Percentiles rank a stretch among this genome's conserved stretches.
phyloP scores from a whole-genome alignment of 1,140 invertebrate genomes.

The Elymnias hypermnestra region DNA sequence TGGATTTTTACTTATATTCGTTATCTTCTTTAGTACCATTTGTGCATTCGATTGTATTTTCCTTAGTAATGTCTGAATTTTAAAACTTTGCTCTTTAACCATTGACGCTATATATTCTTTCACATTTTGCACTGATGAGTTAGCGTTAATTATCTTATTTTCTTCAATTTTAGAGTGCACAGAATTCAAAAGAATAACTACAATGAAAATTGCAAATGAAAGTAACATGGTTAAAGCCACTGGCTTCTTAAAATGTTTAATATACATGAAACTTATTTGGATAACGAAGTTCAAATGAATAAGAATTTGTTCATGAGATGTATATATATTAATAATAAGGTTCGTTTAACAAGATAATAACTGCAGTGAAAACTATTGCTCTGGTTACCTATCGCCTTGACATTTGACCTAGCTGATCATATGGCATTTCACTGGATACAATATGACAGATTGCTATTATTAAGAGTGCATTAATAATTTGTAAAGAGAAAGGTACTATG shows the following conservation, averaged over 20 bases:
- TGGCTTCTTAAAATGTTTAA: constrained; percentile 27
- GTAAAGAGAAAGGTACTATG: background rate
- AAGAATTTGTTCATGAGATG: constrained; percentile 21
- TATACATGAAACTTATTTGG: constrained; percentile 44
- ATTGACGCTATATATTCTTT: constrained; percentile 53
- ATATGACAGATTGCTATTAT: constrained; percentile 6
- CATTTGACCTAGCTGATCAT: constrained; percentile 65
- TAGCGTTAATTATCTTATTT: constrained; percentile 23
- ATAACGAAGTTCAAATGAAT: constrained; percentile 32
- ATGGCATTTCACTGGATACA: constrained; percentile 9
- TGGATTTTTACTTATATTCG: constrained; percentile 36
- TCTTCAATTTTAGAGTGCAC: constrained; percentile 37
- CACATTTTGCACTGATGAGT: constrained; percentile 40
- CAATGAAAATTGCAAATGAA: constrained; percentile 42
- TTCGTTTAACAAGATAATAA: constrained; percentile 49
- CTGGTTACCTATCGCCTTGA: constrained; percentile 44
- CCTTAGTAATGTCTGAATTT: constrained; percentile 46
- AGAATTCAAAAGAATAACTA: constrained; percentile 45
- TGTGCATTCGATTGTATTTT: constrained; percentile 59
- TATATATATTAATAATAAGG: constrained; percentile 47
- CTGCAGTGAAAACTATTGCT: background rate
- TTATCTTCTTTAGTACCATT: constrained; percentile 46
- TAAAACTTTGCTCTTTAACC: constrained; percentile 55
- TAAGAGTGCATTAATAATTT: background rate
- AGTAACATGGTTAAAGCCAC: constrained; percentile 55